These are phyloP conservation scores for Thera obeliscata DNA, from an alignment of 2,888 invertebrate genomes.

Conservation along the genomic window DNA sequence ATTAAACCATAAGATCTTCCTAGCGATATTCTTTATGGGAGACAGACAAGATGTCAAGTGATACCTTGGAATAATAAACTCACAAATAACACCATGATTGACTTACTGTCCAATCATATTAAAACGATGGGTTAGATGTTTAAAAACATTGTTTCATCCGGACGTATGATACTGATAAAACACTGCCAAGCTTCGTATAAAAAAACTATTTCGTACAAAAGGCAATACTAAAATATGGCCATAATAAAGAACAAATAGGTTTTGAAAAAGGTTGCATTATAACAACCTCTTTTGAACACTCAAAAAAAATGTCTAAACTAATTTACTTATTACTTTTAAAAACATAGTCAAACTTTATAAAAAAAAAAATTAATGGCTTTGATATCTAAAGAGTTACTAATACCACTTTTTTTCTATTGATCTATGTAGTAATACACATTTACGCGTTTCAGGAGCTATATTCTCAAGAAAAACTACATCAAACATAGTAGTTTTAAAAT, in stretches of 20 bases:
- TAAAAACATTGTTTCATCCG: background rate
- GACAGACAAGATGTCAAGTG: constrained; percentile 11
- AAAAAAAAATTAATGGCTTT: background rate
- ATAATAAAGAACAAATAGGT: too few species aligned
- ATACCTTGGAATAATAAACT: constrained; percentile 43
- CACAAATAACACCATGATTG: constrained; percentile 70
- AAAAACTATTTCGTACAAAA: too few species aligned
- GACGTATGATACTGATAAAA: background rate
- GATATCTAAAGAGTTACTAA: background rate
- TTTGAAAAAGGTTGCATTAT: too few species aligned
- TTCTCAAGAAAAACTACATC: background rate
- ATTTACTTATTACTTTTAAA: too few species aligned
- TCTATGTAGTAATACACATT: background rate
- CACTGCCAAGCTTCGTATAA: background rate
- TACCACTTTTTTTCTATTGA: background rate
- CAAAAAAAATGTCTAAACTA: too few species aligned
- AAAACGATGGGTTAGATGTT: constrained; percentile 13
- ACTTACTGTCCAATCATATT: constrained; percentile 48
- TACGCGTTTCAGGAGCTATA: background rate
- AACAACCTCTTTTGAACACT: too few species aligned
- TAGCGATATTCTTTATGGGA: constrained; percentile 25
- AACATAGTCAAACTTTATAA: too few species aligned
- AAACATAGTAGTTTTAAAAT: background rate
- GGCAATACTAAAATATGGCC: too few species aligned
- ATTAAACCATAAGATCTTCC: background rate